phyloP scores from a whole-genome alignment of 2,113 vertebrate species.

The Zosterops hypoxanthus region DNA sequence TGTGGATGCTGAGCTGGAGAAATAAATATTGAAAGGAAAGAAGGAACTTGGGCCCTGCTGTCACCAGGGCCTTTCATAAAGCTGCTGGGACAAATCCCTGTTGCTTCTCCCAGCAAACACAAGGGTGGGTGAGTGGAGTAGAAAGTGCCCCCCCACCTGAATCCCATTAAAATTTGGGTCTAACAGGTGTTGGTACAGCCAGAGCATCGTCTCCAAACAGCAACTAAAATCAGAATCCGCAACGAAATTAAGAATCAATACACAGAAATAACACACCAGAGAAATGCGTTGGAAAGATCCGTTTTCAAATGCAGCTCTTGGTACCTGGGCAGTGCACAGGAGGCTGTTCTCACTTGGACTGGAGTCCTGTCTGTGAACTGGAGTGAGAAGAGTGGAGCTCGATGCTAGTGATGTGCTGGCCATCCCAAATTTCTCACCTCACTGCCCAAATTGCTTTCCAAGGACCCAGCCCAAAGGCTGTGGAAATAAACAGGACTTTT shows the following conservation, averaged over 20 bases:
- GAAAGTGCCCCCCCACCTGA: neutral
- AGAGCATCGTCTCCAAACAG: neutral
- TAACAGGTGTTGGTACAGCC: neutral
- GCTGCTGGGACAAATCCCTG: rapidly evolving
- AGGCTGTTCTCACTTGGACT: neutral
- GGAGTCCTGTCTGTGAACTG: neutral
- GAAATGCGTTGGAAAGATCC: neutral
- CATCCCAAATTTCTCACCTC: neutral
- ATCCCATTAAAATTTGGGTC: neutral
- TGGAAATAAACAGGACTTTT: neutral
- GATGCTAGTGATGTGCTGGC: rapidly evolving
- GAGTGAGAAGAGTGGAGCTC: neutral
- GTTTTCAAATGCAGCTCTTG: neutral
- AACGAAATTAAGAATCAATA: neutral
- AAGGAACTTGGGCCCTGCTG: neutral
- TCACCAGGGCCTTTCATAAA: neutral
- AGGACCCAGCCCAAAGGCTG: neutral
- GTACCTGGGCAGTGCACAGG: neutral
- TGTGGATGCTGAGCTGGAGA: neutral
- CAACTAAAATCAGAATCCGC: neutral
- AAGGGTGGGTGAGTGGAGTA: rapidly evolving
- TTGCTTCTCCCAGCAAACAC: neutral
- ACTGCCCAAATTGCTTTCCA: neutral
- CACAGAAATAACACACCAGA: neutral
- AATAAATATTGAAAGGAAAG: neutral